Percentiles rank a stretch among this genome's conserved stretches.
phyloP scores from a whole-genome alignment of 2,888 invertebrate genomes.

The Prionchulus punctatus region DNA sequence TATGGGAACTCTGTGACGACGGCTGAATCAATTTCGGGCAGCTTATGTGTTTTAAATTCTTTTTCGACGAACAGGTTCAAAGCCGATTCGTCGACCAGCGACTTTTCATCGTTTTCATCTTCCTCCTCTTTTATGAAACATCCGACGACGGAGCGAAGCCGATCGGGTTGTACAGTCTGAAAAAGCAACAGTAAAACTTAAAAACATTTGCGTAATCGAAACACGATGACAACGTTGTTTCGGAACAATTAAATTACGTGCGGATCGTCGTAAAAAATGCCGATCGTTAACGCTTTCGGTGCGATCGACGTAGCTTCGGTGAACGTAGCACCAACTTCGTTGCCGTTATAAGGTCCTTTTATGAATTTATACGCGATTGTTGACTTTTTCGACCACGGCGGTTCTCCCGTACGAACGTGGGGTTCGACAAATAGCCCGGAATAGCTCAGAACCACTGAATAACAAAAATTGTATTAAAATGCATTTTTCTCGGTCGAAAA shows the following conservation, averaged over 20 bases:
- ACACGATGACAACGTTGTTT: background rate
- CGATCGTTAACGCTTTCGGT: slow-evolving; percentile 32
- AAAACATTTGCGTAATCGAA: no score
- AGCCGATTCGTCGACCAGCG: background rate
- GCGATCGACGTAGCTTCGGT: slow-evolving; percentile 33
- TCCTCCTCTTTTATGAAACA: slow-evolving; percentile 28
- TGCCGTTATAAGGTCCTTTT: slow-evolving; percentile 33
- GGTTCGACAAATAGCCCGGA: background rate
- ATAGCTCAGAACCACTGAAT: background rate
- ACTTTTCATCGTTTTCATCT: slow-evolving; percentile 13
- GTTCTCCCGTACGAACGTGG: background rate
- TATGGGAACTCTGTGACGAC: slow-evolving; percentile 37
- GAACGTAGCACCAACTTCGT: slow-evolving; percentile 33
- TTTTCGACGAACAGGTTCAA: slow-evolving; percentile 12
- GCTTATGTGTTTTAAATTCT: slow-evolving; percentile 31
- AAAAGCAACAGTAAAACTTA: background rate
- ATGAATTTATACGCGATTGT: slow-evolving; percentile 35
- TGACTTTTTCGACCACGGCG: background rate
- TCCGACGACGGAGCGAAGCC: slow-evolving; percentile 35
- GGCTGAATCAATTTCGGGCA: slow-evolving; percentile 35
- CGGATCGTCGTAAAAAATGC: slow-evolving; percentile 39
- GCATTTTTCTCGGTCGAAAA: background rate
- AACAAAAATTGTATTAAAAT: background rate
- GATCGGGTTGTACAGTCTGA: background rate
- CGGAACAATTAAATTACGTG: slow-evolving; percentile 15